A percentile compares a stretch with the other conserved stretches of the same genome.
Conservation (phyloP, 2,797 vertebrate species). For the Helicolenus hilgendorfi region DNA sequence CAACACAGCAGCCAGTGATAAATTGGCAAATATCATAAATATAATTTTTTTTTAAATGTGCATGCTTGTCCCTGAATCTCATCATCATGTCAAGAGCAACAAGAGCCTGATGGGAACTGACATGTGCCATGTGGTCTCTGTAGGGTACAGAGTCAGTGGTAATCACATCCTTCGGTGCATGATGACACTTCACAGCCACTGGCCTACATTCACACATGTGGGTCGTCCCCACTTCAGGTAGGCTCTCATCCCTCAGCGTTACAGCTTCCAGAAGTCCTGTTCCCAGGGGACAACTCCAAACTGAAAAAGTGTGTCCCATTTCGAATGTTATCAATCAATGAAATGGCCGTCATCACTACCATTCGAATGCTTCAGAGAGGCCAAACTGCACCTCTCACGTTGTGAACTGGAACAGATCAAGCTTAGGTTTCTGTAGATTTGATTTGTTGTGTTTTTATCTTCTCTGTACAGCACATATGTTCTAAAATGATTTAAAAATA, state of each 20-base stretch:
- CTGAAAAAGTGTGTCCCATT: background rate
- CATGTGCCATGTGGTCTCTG: constrained; percentile 14
- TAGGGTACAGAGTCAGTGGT: constrained; percentile 17
- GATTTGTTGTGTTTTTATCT: background rate
- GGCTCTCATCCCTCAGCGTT: constrained; percentile 4
- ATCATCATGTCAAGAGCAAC: background rate
- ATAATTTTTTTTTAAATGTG: too few relatives aligned
- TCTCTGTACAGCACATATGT: background rate
- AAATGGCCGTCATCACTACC: too few relatives aligned
- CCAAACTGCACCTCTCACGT: too few relatives aligned
- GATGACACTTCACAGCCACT: constrained; percentile 2
- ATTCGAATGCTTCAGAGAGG: too few relatives aligned
- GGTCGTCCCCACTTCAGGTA: constrained; percentile 58
- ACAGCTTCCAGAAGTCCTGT: constrained; percentile 8
- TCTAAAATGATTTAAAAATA: background rate
- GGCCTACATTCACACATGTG: constrained; percentile 41
- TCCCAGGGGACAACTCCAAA: constrained; percentile 1
- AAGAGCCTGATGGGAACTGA: constrained; percentile 34
- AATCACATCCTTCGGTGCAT: constrained; percentile 20
- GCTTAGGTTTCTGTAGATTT: background rate
- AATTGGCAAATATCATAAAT: background rate
- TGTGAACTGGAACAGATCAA: too few relatives aligned
- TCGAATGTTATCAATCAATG: too few relatives aligned
- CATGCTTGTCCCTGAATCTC: background rate
- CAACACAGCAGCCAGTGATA: background rate